Evolutionary conservation across 2,797 vertebrate genomes (phyloP).

Genomic region (Hoplostethus atlanticus): DNA sequence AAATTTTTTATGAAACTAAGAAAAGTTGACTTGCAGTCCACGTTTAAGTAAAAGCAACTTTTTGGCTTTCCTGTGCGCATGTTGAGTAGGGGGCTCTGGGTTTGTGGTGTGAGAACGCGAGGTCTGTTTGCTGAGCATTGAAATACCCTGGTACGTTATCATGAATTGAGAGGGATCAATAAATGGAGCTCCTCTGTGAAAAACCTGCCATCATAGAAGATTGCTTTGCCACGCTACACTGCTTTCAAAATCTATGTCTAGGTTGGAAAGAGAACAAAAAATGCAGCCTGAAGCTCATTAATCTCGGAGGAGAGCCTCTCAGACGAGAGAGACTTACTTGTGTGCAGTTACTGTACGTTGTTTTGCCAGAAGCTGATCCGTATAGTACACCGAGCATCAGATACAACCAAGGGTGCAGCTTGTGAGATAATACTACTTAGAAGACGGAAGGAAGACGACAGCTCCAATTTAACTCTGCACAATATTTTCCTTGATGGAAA

Average conservation of each 20-base stretch:
- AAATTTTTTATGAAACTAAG: not conserved
- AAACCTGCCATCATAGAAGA: slow-evolving; percentile 39
- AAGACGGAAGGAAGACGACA: no score
- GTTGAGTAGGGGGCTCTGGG: not conserved
- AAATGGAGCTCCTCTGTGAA: slow-evolving; percentile 43
- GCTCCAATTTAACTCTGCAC: no score
- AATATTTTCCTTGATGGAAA: no score
- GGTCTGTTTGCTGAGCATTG: slow-evolving; percentile 12
- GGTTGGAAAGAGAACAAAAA: slow-evolving; percentile 60
- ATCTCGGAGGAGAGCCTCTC: slow-evolving; percentile 60
- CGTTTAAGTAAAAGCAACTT: not conserved
- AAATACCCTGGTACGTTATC: slow-evolving; percentile 38
- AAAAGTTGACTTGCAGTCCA: not conserved
- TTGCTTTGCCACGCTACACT: slow-evolving; percentile 47
- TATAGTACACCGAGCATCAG: slow-evolving; percentile 68
- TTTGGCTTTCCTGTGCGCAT: not conserved
- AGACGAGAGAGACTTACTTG: slow-evolving; percentile 65
- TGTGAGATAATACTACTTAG: slow-evolving; percentile 23
- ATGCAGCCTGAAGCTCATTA: slow-evolving; percentile 59
- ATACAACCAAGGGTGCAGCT: slow-evolving; percentile 47
- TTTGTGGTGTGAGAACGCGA: slow-evolving; percentile 11
- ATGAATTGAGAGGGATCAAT: slow-evolving; percentile 41
- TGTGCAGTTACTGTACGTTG: slow-evolving; percentile 62
- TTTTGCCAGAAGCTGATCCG: slow-evolving; percentile 70
- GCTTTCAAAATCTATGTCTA: slow-evolving; percentile 54